A percentile compares a stretch with the other conserved stretches of the same genome.
These are phyloP conservation scores for Glandiceps talaboti DNA, from an alignment of 53 echinoderm and acorn worm genomes.

Conservation along the genomic window DNA sequence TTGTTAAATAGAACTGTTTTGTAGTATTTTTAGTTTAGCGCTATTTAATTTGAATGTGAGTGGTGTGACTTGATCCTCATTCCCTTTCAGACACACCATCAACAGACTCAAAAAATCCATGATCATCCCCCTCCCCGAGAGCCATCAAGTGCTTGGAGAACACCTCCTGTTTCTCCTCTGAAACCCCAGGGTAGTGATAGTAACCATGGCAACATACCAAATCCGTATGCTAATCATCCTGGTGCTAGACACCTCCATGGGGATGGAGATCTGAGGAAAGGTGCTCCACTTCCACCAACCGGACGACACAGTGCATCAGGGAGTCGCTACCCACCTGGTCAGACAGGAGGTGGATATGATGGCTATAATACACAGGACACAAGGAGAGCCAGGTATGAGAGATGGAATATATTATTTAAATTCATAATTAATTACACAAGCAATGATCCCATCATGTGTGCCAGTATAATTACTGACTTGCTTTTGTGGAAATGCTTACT, in stretches of 20 bases:
- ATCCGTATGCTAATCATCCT: background rate
- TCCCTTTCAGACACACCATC: constrained; percentile 10
- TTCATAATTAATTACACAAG: too few relatives aligned
- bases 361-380: background rate
- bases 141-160: constrained; percentile 91
- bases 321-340: background rate
- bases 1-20: too few relatives aligned
- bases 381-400: background rate
- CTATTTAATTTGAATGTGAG: too few relatives aligned
- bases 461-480: too few relatives aligned
- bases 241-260: background rate
- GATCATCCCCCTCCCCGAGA: constrained; percentile 54
- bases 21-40: too few relatives aligned
- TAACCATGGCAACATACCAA: background rate
- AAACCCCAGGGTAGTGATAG: constrained; percentile 31
- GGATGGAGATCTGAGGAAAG: background rate
- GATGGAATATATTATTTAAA: too few relatives aligned
- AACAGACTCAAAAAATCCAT: constrained; percentile 10
- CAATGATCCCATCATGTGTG: too few relatives aligned
- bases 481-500: too few relatives aligned
- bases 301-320: background rate
- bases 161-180: constrained; percentile 66
- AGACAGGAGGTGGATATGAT: background rate
- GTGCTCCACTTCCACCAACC: background rate
- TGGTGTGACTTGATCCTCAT: background rate